Percentiles rank a stretch among this genome's conserved stretches.
These are phyloP conservation scores for Margaritifera margaritifera DNA, from an alignment of 2,888 invertebrate genomes.

Conservation along the genomic window DNA sequence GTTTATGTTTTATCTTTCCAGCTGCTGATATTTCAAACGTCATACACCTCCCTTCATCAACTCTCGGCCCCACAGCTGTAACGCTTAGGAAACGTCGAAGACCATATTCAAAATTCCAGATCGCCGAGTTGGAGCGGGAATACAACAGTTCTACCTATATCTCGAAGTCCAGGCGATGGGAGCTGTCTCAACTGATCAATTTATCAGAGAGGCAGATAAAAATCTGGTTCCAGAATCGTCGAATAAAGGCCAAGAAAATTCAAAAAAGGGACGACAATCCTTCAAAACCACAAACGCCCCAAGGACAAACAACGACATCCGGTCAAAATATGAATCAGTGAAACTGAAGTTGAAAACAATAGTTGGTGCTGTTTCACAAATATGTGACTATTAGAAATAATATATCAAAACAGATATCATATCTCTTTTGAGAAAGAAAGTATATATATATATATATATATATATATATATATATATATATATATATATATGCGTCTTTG, in stretches of 20 bases:
- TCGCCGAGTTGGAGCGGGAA: slow-evolving; percentile 96
- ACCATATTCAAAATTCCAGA: slow-evolving; percentile 98
- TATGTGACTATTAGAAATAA: too few species aligned
- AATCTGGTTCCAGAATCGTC: slow-evolving; percentile 72
- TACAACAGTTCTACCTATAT: slow-evolving; percentile 98
- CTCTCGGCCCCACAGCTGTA: slow-evolving; percentile 64
- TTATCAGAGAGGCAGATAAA: slow-evolving; percentile 73
- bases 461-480: too few species aligned
- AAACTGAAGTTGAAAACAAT: too few species aligned
- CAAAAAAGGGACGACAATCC: slow-evolving; percentile 55
- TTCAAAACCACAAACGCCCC: too few species aligned
- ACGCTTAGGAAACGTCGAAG: slow-evolving; percentile 89
- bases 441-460: too few species aligned
- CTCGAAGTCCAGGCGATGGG: slow-evolving; percentile 98
- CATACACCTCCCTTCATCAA: slow-evolving; percentile 65
- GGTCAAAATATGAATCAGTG: too few species aligned
- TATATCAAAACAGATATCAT: too few species aligned
- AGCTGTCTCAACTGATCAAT: slow-evolving; percentile 94
- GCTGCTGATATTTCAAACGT: slow-evolving; percentile 63
- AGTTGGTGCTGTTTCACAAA: too few species aligned
- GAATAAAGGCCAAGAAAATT: slow-evolving; percentile 71
- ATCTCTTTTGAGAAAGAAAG: too few species aligned
- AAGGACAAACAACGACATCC: too few species aligned
- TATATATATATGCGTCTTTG: too few species aligned
- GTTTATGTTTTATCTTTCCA: slow-evolving; percentile 9